Percentiles rank a stretch among this genome's conserved stretches.
These are phyloP conservation scores for Intellagama lesueurii DNA, from an alignment of 2,797 vertebrate species.

Conservation along the genomic window DNA sequence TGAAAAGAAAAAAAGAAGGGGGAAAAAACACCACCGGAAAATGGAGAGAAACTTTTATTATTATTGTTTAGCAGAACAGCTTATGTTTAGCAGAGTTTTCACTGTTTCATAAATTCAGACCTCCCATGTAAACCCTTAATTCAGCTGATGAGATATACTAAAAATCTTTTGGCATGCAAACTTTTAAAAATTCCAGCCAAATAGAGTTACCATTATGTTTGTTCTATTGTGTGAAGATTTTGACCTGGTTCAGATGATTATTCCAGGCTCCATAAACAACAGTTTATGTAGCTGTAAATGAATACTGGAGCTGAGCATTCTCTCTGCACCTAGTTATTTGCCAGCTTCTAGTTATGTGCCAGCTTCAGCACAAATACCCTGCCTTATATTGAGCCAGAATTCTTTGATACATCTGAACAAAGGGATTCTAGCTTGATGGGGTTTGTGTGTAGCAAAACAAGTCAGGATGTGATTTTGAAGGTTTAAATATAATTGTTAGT, in stretches of 20 bases:
- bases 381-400: not conserved
- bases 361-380: not conserved
- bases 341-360: not conserved
- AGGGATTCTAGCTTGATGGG: not conserved
- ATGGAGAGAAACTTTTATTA: not conserved
- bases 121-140: not conserved
- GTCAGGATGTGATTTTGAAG: not conserved
- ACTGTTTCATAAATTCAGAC: constrained; percentile 2
- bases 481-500: not conserved
- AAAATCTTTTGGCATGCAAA: constrained; percentile 11
- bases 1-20: constrained; percentile 66
- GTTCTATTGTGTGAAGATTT: not conserved
- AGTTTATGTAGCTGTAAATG: not conserved
- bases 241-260: not conserved
- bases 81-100: not conserved
- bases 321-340: not conserved
- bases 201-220: not conserved
- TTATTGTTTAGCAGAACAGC: constrained; percentile 6
- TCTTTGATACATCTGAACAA: not conserved
- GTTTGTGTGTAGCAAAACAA: not conserved
- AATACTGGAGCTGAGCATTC: not conserved
- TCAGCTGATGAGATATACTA: constrained; percentile 2
- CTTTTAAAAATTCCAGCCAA: constrained; percentile 18
- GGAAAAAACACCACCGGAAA: constrained; percentile 30
- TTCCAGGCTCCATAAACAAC: not conserved